Conservation (phyloP, 1,140 invertebrate genomes). For the Drosophila triauraria region DNA sequence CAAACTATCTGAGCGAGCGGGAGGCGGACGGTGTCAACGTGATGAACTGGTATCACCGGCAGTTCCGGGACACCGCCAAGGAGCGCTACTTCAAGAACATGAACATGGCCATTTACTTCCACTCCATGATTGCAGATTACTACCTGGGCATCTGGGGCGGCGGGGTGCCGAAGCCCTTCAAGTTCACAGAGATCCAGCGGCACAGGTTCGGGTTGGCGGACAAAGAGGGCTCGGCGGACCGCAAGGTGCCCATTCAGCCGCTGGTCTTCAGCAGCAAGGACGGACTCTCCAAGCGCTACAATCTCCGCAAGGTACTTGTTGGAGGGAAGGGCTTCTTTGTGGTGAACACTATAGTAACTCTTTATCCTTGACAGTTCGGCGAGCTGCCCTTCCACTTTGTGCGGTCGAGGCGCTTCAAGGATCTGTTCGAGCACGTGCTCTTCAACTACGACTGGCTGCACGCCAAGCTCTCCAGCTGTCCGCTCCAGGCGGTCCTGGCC, state of each 20-base stretch:
- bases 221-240: constrained; percentile 96
- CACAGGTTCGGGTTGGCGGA: constrained; percentile 92
- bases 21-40: constrained; percentile 99
- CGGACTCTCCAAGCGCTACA: constrained; percentile 93
- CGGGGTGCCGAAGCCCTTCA: constrained; percentile 97
- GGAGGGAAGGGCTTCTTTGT: too few relatives aligned
- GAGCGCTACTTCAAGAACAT: constrained; percentile 99
- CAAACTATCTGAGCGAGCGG: constrained; percentile 97
- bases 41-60: constrained; percentile 98
- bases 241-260: constrained; percentile 98
- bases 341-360: neutral
- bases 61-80: constrained; percentile 96
- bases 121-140: constrained; percentile 99
- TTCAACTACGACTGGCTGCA: constrained; percentile 99
- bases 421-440: constrained; percentile 96
- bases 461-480: constrained; percentile 97
- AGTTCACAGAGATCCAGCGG: constrained; percentile 97
- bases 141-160: constrained; percentile 98
- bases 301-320: constrained; percentile 91
- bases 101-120: constrained; percentile 98
- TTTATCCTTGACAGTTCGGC: constrained; percentile 89
- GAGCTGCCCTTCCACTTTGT: constrained; percentile 98
- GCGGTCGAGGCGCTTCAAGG: constrained; percentile 94
- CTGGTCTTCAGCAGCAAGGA: constrained; percentile 96
- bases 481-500: constrained; percentile 95